Base-by-base conservation (phyloP, 2,888 invertebrate genomes). In the Scaptodrosophila latifasciaeformis region DNA sequence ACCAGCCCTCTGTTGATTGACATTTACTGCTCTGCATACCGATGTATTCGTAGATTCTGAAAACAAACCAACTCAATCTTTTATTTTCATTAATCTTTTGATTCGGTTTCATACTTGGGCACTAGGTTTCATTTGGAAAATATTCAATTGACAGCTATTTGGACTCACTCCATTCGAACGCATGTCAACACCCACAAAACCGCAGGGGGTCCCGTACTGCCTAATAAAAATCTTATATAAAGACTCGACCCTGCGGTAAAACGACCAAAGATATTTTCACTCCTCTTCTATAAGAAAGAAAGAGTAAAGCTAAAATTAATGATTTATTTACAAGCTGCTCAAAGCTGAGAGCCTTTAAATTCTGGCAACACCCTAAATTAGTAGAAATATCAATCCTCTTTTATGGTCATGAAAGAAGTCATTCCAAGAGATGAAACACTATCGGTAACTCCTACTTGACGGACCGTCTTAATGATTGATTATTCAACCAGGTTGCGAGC, bases 101-200 rank as follows among this genome's bases (percentile, higher is more conserved):
- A 69, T 67, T 72, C 70, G 43, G 64, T 40, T 37, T 55, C 37
- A 47, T n/a, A n/a, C n/a, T n/a, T n/a, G n/a, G n/a, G n/a, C n/a
- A n/a, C n/a, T n/a, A n/a, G n/a, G n/a, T n/a, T n/a, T n/a, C n/a
- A n/a, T n/a, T n/a, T n/a, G n/a, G n/a, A n/a, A n/a, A n/a, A n/a
- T n/a, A n/a, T n/a, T 24, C 27, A 37, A 15, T 24, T 37, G 15
- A 10, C 37, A 18, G 17, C 34, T 34, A 34, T 34, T 34, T 34
- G n/a, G 24, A 35, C 37, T 34, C 39, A 54, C 45, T 21, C 39
- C 43, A 42, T 54, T 59, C 62, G 66, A 70, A 65, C 59, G 68
- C 62, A 65, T 78, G 82, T 82, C 82, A 82, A 82, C 82, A 82
- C 82, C 82, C 82, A 80, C 80, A 68, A 80, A 78, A 77, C 74